Evolutionary conservation across 2,797 vertebrate species (phyloP).

Genomic region (Malurus leucopterus): DNA sequence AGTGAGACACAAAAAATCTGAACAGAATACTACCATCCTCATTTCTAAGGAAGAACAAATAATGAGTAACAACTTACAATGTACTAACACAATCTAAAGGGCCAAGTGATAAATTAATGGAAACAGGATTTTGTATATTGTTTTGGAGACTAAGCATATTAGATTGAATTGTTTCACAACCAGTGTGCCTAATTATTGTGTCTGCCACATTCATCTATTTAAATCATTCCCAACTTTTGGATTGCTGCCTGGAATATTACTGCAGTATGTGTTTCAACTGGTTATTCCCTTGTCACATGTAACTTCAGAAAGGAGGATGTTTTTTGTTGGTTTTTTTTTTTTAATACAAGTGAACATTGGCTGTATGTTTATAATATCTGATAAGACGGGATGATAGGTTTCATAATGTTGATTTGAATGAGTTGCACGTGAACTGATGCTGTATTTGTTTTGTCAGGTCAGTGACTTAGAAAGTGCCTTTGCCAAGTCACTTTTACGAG

Average conservation of each 20-base stretch:
- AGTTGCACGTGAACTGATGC: constrained; percentile 39
- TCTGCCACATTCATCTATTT: constrained; percentile 79
- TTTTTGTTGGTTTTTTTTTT: neutral
- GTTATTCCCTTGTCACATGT: constrained; percentile 49
- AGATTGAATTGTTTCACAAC: constrained; percentile 71
- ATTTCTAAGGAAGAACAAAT: constrained; percentile 15
- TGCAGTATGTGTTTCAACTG: constrained; percentile 73
- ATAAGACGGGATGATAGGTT: neutral
- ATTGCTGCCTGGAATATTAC: constrained; percentile 79
- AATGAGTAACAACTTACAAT: constrained; percentile 39
- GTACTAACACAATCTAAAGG: constrained; percentile 35
- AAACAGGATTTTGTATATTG: constrained; percentile 44
- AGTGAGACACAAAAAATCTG: neutral
- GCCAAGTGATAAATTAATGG: constrained; percentile 67
- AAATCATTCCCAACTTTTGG: constrained; percentile 79
- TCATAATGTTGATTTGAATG: neutral
- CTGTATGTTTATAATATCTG: neutral
- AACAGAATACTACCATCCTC: neutral
- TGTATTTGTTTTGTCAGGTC: constrained; percentile 70
- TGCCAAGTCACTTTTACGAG: constrained; percentile 68
- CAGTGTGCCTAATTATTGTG: constrained; percentile 78
- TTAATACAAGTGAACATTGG: neutral
- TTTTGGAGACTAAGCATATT: constrained; percentile 66
- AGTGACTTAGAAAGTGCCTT: constrained; percentile 75
- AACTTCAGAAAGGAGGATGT: constrained; percentile 53